Base-by-base conservation (phyloP, 2,113 vertebrate genomes). In the Lonchura striata region DNA sequence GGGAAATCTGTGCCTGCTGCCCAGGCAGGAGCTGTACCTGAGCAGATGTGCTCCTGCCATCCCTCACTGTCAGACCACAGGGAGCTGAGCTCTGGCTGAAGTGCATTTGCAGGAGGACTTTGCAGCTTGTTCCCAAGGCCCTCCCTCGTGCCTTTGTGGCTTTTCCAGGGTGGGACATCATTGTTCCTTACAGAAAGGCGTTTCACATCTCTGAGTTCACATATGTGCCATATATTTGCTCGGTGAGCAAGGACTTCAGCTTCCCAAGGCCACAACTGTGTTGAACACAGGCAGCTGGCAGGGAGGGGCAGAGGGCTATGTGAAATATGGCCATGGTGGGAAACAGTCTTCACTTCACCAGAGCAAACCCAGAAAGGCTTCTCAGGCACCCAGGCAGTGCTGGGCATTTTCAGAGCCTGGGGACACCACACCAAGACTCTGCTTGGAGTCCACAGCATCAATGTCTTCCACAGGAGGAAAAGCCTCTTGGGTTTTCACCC, bases 1-100 rank as follows among this genome's bases (percentile, higher is more conserved):
- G 71, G 66, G 70, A 94, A 93, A 82, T 85, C 71, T 88, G 88
- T 85, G 82, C 79, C 75, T 76, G 78, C 66, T 88, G 91, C 64
- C 82, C 63, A 27, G 49, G 68, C 46, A 24, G 12, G 50, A 37
- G 31, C 77, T 88, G 63, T 65, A 81, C 79, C 76, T 70, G 71
- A 94, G 72, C 94, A 95, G 80, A 91, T 83, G 82, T 25, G 76
- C 52, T 78, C 56, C 88, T 74, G 61, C 56, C n/a, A 71, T 88
- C 39, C 75, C 83, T 92, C 92, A 83, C 65, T 95, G 91, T 81
- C 94, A 94, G 35, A 86, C 7, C 13, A 39, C 42, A 54, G 49
- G 54, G 15, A 90, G 41, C 28, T 31, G 39, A 2, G 2, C 27
- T 66, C 56, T 2, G 47, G 44, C 52, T 89, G 74, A 84, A 82